Evolutionary conservation across 2,797 vertebrate species (phyloP).

Genomic region (Coluber constrictor): DNA sequence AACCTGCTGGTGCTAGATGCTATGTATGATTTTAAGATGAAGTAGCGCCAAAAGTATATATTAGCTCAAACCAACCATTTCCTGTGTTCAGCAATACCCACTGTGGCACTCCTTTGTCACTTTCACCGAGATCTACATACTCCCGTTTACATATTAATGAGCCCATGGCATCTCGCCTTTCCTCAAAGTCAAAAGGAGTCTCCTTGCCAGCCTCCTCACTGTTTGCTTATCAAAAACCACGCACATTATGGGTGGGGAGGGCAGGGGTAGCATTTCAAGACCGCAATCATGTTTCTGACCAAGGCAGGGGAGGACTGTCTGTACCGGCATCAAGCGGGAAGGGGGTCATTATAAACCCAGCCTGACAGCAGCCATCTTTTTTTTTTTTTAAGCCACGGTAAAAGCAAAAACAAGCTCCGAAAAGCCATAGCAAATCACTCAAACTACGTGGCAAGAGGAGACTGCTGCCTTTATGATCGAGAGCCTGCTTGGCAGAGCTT

Average conservation of each 20-base stretch:
- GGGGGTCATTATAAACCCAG: conserved; percentile 2
- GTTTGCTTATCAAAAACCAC: conserved; percentile 72
- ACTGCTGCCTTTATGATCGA: conserved; percentile 29
- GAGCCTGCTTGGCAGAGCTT: conserved; percentile 47
- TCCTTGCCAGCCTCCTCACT: conserved; percentile 62
- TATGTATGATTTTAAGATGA: conserved; percentile 99
- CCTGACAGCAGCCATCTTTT: background rate
- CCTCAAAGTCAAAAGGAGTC: conserved; percentile 76
- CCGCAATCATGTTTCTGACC: conserved; percentile 51
- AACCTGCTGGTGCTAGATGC: conserved; percentile 96
- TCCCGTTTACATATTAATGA: conserved; percentile 81
- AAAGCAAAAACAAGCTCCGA: conserved; percentile 3
- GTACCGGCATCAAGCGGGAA: background rate
- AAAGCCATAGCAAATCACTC: background rate
- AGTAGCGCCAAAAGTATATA: conserved; percentile 88
- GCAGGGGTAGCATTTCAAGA: conserved; percentile 48
- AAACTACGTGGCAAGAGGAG: background rate
- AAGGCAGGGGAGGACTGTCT: conserved; percentile 27
- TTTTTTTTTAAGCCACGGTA: background rate
- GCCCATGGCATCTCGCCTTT: conserved; percentile 77
- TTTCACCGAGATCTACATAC: conserved; percentile 81
- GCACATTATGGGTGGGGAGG: conserved; percentile 65
- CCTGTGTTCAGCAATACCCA: conserved; percentile 79
- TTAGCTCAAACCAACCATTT: conserved; percentile 85
- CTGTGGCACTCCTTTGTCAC: conserved; percentile 77